Evolutionary conservation across 2,113 vertebrate species (phyloP).

Genomic region (Piaya cayana): DNA sequence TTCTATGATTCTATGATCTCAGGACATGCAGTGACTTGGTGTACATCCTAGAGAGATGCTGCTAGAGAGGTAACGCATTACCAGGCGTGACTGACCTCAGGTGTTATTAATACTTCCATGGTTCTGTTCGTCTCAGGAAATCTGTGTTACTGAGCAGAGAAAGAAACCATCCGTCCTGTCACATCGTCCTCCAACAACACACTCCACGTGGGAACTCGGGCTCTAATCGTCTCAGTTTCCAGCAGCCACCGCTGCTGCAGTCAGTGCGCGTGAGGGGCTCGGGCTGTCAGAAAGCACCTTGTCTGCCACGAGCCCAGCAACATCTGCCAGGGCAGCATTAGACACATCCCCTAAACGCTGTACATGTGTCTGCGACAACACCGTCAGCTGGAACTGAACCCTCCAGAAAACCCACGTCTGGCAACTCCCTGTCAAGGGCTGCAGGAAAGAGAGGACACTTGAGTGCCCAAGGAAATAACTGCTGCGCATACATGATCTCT

Average conservation of each 20-base stretch:
- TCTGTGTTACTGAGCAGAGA: background rate
- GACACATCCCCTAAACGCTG: background rate
- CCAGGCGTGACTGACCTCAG: background rate
- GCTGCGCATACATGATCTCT: background rate
- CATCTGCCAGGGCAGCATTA: background rate
- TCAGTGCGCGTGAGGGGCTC: background rate
- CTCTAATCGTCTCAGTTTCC: background rate
- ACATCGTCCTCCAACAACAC: fast-evolving
- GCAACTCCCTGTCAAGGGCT: background rate
- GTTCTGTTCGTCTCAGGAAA: background rate
- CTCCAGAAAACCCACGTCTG: background rate
- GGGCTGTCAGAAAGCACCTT: background rate
- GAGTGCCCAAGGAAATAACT: background rate
- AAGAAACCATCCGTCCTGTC: background rate
- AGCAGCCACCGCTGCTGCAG: background rate
- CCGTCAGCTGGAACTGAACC: background rate
- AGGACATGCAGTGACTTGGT: background rate
- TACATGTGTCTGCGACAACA: background rate
- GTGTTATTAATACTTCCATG: background rate
- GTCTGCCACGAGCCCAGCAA: background rate
- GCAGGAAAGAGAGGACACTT: background rate
- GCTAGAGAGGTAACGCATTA: background rate
- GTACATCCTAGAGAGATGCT: background rate
- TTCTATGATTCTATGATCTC: background rate
- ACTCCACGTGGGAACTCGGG: fast-evolving